phyloP scores from a whole-genome alignment of 2,113 vertebrate genomes.

The Leucopternis melanops region DNA sequence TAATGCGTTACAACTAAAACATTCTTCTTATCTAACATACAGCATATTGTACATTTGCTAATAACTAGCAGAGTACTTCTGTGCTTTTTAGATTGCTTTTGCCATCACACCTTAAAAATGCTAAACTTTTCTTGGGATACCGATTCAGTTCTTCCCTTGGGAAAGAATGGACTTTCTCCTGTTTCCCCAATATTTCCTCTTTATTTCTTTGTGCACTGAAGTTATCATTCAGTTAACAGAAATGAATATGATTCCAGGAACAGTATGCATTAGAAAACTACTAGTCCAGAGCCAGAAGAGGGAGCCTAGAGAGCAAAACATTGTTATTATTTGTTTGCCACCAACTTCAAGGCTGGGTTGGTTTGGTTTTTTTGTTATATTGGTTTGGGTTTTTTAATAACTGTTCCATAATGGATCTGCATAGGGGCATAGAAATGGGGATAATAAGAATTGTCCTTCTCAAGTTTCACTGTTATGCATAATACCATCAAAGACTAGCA shows the following conservation, averaged over 20 bases:
- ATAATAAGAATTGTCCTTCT: background rate
- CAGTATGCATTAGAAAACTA: background rate
- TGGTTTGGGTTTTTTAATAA: background rate
- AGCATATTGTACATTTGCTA: background rate
- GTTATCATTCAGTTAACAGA: background rate
- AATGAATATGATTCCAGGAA: background rate
- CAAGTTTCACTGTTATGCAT: background rate
- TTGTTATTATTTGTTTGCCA: background rate
- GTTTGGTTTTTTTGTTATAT: background rate
- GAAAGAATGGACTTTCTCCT: background rate
- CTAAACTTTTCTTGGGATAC: background rate
- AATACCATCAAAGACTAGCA: background rate
- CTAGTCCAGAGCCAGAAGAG: slow-evolving; percentile 50
- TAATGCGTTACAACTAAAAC: background rate
- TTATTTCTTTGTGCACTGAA: background rate
- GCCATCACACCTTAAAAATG: background rate
- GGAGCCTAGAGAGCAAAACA: slow-evolving; percentile 50
- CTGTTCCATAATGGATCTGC: background rate
- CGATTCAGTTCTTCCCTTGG: background rate
- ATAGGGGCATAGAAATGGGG: background rate
- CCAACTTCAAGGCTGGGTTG: background rate
- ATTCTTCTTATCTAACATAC: background rate
- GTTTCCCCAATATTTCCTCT: background rate
- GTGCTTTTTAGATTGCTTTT: background rate
- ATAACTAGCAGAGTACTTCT: background rate